These are phyloP conservation scores for Liopterus haemorrhoidalis DNA, from an alignment of 2,888 invertebrate species.

Conservation along the genomic window DNA sequence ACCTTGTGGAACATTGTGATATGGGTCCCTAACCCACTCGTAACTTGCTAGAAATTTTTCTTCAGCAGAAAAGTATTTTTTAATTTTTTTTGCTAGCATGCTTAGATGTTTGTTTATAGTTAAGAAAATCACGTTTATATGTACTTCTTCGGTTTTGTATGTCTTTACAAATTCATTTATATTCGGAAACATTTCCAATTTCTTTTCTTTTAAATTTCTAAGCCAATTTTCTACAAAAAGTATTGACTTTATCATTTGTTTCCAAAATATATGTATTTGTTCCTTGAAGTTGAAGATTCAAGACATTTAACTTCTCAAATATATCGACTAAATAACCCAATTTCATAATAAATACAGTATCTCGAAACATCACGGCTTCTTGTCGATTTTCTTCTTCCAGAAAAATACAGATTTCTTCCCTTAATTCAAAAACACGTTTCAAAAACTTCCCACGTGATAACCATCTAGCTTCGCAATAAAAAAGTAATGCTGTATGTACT, in stretches of 20 bases:
- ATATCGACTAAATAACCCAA: constrained; percentile 27
- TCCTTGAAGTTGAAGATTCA: constrained; percentile 26
- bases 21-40: constrained; percentile 19
- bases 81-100: constrained; percentile 16
- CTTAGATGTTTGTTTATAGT: constrained; percentile 17
- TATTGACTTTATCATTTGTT: constrained; percentile 18
- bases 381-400: constrained; percentile 22
- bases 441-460: constrained; percentile 26
- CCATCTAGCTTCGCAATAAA: constrained; percentile 26
- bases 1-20: constrained; percentile 12
- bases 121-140: constrained; percentile 10
- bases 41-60: constrained; percentile 12
- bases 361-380: constrained; percentile 19
- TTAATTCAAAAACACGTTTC: constrained; percentile 24
- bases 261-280: constrained; percentile 22
- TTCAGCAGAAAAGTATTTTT: constrained; percentile 10
- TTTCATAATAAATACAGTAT: constrained; percentile 22
- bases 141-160: constrained; percentile 9
- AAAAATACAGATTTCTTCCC: constrained; percentile 21
- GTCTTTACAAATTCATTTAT: constrained; percentile 10
- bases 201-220: constrained; percentile 14
- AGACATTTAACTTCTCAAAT: constrained; percentile 25
- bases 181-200: constrained; percentile 16
- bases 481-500: constrained; percentile 26
- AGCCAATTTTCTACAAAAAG: constrained; percentile 23